These are phyloP conservation scores for Eilema depressum DNA, from an alignment of 2,888 invertebrate genomes.

Conservation along the genomic window DNA sequence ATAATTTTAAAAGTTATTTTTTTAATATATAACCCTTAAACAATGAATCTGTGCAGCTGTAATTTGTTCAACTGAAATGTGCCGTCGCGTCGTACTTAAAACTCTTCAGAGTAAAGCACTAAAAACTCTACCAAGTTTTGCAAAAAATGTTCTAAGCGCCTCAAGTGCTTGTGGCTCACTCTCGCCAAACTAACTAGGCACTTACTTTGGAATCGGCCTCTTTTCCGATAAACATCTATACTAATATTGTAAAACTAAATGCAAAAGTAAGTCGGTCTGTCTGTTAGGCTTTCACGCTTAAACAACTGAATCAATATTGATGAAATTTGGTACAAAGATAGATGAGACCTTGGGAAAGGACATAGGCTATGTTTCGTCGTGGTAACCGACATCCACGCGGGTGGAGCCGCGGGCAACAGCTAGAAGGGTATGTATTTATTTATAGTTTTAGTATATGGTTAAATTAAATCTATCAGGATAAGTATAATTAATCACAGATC, in stretches of 20 bases:
- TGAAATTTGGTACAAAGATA: no score
- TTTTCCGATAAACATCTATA: slow-evolving; percentile 23
- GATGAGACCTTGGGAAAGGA: no score
- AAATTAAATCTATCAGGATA: slow-evolving; percentile 80
- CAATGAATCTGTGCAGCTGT: neutral
- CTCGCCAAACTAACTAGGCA: neutral
- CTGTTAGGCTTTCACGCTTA: no score
- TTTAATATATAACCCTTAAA: neutral
- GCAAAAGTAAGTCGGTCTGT: no score
- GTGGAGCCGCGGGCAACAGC: no score
- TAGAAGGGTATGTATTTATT: slow-evolving; percentile 66
- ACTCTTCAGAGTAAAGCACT: slow-evolving; percentile 19
- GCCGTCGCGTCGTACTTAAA: slow-evolving; percentile 8
- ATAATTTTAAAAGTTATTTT: neutral
- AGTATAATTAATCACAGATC: slow-evolving; percentile 77
- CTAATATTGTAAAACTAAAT: no score
- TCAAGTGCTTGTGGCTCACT: neutral
- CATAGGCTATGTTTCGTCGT: no score
- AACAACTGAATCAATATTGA: no score
- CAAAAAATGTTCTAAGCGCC: slow-evolving; percentile 25
- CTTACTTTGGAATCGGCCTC: neutral
- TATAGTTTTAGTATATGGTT: slow-evolving; percentile 64
- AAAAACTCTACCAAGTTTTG: slow-evolving; percentile 21
- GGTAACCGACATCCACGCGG: no score
- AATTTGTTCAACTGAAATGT: slow-evolving; percentile 17